phyloP scores from a whole-genome alignment of 2,113 vertebrate species.

The Saccopteryx bilineata region DNA sequence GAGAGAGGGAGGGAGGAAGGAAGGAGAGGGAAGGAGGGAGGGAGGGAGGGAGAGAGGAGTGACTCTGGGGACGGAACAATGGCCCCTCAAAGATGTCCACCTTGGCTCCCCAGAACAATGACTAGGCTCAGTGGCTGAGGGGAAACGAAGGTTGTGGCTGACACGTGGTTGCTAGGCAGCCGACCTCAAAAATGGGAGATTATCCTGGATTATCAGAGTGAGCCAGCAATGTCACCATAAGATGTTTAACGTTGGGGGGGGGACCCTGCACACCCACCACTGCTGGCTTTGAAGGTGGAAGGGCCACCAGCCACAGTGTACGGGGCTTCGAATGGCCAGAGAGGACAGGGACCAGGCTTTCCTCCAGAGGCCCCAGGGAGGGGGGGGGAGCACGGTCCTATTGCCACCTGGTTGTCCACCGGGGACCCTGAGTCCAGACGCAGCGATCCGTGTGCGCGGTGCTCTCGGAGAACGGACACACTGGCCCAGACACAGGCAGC shows the following conservation, averaged over 20 bases:
- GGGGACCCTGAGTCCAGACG: not conserved
- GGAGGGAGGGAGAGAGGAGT: not conserved
- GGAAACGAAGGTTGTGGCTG: not conserved
- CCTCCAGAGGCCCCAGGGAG: not conserved
- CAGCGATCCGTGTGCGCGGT: no score
- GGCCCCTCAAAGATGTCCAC: not conserved
- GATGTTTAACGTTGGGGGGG: not conserved
- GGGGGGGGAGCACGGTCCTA: not conserved
- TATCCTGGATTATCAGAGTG: not conserved
- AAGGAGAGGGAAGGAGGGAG: no score
- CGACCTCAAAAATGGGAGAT: not conserved
- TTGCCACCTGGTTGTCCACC: not conserved
- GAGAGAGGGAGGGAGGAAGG: no score
- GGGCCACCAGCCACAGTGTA: not conserved
- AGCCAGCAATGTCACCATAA: not conserved
- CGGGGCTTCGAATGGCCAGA: fast-evolving
- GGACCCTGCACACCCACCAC: not conserved
- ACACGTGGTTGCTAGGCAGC: not conserved
- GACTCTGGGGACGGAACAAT: not conserved
- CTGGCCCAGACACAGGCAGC: no score
- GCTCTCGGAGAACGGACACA: no score
- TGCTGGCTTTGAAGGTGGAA: not conserved
- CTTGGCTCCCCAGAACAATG: fast-evolving
- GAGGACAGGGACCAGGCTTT: not conserved
- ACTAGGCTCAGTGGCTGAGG: not conserved